Evolutionary conservation across 2,113 vertebrate genomes (phyloP).

Genomic region (Eidolon helvum): DNA sequence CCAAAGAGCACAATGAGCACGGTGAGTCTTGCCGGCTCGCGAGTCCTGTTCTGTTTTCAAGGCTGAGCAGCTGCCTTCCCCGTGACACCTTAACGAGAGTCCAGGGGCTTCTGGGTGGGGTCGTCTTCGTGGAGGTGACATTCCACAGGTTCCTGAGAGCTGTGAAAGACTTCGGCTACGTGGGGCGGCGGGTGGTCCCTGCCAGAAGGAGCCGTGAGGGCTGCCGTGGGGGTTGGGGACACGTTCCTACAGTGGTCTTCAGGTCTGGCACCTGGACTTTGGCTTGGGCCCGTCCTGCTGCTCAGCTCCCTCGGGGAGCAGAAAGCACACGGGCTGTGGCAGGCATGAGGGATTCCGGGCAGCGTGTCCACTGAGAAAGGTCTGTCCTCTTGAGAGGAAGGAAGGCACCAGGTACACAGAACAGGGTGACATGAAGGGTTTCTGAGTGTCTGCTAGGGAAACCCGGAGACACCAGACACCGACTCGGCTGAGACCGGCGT

Average conservation of each 20-base stretch:
- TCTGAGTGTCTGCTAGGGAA: neutral
- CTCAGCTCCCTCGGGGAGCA: neutral
- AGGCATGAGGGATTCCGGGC: fast-evolving
- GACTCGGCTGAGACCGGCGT: neutral
- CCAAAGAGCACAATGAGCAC: slow-evolving; percentile 62
- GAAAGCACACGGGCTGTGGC: neutral
- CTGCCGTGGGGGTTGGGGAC: neutral
- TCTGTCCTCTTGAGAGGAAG: neutral
- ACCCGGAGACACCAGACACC: neutral
- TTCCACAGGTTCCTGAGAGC: neutral
- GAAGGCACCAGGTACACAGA: neutral
- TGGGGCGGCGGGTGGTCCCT: too few relatives aligned
- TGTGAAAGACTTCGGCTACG: too few relatives aligned
- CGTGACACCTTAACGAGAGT: neutral
- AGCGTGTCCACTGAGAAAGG: neutral
- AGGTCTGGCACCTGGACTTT: fast-evolving
- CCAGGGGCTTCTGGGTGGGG: neutral
- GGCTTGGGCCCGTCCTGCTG: neutral
- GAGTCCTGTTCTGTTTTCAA: neutral
- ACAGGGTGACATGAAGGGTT: neutral
- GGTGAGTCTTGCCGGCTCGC: slow-evolving; percentile 25
- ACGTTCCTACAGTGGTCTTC: fast-evolving
- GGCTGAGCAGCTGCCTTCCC: neutral
- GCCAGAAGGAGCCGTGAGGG: too few relatives aligned
- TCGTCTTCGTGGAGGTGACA: neutral